These are phyloP conservation scores for Holothuria glaberrima DNA, from an alignment of 35 echinoderm and acorn worm species.

Conservation along the genomic window DNA sequence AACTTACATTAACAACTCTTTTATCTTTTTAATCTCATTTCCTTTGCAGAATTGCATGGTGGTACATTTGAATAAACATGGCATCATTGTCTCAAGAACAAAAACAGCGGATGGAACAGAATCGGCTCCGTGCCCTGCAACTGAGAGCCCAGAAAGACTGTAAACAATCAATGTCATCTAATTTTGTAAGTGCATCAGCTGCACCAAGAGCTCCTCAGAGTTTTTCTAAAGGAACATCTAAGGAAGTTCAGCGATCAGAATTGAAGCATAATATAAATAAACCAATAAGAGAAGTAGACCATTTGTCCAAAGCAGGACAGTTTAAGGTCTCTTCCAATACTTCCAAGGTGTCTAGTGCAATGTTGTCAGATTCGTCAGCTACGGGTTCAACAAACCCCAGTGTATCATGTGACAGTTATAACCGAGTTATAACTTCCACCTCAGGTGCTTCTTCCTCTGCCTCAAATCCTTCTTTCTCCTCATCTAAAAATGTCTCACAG, in stretches of 20 bases:
- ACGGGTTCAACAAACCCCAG: not conserved
- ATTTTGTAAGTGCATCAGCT: too few species aligned
- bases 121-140: conserved; percentile 30
- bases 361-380: too few species aligned
- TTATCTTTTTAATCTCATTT: too few species aligned
- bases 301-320: not conserved
- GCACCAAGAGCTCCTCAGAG: too few species aligned
- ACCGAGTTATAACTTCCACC: not conserved
- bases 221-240: too few species aligned
- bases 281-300: not conserved
- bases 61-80: not conserved
- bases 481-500: not conserved
- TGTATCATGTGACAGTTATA: not conserved
- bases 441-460: not conserved
- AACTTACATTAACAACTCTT: too few species aligned
- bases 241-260: too few species aligned
- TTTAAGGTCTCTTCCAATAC: not conserved
- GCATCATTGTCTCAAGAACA: conserved; percentile 29
- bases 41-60: too few species aligned
- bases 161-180: not conserved
- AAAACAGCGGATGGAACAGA: conserved; percentile 32
- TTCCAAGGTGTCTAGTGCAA: too few species aligned
- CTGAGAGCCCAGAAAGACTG: conserved; percentile 18
- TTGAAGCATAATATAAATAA: not conserved
- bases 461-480: not conserved